Base-by-base conservation (phyloP, 2,888 invertebrate species). In the Cactoblastis cactorum region DNA sequence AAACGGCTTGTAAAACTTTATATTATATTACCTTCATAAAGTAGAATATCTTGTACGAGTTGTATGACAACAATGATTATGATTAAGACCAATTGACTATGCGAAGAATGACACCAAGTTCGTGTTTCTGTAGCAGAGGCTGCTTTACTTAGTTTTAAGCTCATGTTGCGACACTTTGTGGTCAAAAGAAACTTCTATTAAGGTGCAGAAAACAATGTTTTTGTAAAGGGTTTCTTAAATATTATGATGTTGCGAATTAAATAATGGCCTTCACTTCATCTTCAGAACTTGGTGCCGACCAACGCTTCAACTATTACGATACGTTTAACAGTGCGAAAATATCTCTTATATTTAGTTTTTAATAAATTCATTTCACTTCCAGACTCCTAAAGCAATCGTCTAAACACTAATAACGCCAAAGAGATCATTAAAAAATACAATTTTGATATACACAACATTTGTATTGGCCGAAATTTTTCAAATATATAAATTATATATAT, bases 351-450 rank as follows among this genome's bases (percentile, higher is more conserved):
- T 78, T 80, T 77, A 78, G 78, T 65, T 78, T 80, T 83, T 84
- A 83, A 84, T 87, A 88, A 88, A 88, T 87, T 88, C 87, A 77
- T 83, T 84, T 80, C 74, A 83, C 80, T 79, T 85, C 87, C 88
- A 74, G 88, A 87, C 88, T 89, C 88, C 81, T 84, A 88, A 88
- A 89, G 88, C 85, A 88, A 87, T 86, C 80, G 79, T 76, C 78
- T 83, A 83, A 75, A 74, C 65, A 73, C 72, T 79, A 82, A 73
- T 71, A 77, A 80, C 80, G 80, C 80, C 84, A 74, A 88, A 87
- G 89, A 89, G 89, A 89, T 89, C 89, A 88, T 84, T 85, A 78
- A 79, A 83, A 83, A 88, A 88, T 88, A 89, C 84, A 87, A 86
- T 88, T 88, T 88, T 82, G 83, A 83, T 82, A 79, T 83, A 83